phyloP scores from a whole-genome alignment of 2,113 vertebrate species.

The Trichechus manatus region DNA sequence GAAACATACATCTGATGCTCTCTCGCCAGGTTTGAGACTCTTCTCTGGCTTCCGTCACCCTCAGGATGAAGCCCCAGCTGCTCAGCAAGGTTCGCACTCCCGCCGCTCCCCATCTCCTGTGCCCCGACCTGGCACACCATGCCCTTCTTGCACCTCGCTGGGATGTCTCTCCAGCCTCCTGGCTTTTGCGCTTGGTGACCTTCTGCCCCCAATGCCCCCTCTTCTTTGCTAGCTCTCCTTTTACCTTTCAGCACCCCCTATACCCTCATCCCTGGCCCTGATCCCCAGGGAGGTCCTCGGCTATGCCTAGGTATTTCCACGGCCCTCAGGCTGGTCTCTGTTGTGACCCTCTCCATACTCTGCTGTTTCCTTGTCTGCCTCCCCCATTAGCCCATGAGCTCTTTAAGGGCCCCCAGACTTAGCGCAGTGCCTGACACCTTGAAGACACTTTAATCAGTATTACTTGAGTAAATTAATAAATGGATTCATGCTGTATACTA shows the following conservation, averaged over 20 bases:
- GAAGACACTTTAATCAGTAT: not conserved
- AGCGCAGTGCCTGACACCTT: not conserved
- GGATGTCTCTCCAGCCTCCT: not conserved
- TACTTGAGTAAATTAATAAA: not conserved
- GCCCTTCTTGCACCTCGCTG: not conserved
- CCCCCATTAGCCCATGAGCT: not conserved
- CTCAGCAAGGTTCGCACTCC: not conserved
- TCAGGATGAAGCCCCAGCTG: not conserved
- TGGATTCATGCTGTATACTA: not conserved
- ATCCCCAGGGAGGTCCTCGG: not conserved
- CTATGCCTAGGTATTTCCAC: not conserved
- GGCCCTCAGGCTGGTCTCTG: not conserved
- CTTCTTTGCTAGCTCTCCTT: not conserved
- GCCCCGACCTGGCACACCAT: fast-evolving
- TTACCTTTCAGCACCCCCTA: not conserved
- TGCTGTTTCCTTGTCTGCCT: not conserved
- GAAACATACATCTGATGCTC: not conserved
- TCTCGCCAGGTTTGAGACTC: not conserved
- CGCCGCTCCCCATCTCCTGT: not conserved
- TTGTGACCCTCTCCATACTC: not conserved
- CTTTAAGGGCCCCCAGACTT: not conserved
- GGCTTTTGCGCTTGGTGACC: not conserved
- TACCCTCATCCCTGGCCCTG: not conserved
- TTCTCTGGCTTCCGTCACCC: not conserved
- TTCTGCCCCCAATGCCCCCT: not conserved